Base-by-base conservation (phyloP, 2,113 vertebrate genomes). In the Cepphus grylle region DNA sequence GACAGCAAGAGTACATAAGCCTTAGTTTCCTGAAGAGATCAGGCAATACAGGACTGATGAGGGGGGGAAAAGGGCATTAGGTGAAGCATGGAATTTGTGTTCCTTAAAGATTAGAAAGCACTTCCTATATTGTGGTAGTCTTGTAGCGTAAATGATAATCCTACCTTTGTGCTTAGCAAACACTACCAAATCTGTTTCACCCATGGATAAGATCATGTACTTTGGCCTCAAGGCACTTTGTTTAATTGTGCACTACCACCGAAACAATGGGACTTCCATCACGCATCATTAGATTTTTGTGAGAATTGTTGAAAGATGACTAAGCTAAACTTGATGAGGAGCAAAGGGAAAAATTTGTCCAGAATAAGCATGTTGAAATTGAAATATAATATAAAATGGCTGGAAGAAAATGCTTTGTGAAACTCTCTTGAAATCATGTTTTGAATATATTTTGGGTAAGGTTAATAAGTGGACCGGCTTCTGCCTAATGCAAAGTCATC, bases 91-190 rank as follows among this genome's bases (percentile, higher is more conserved):
- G 61, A n/a, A 52, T 8, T 21, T 18, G 14, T 76, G 61, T 67
- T 77, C 73, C 50, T 82, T 87, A 50, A 70, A 43, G 36, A 55
- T 65, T 34, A 69, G 59, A 58, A 71, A 65, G 32, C 21, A 12
- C 47, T 42, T 40, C 14, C 6, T 32, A 12, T 86, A 65, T 79
- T 50, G 72, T 85, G 82, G 13, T 82, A n/a, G 45, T 53, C 14
- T 17, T 52, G 12, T 4, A 9, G 19, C 45, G 69, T 59, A 76
- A 90, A 42, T 56, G 13, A 14, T 27, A 63, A 45, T 58, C 34
- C 71, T 66, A 59, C 55, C 71, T 70, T 53, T 69, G 79, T 77
- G 61, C 72, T 90, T 83, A 83, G 69, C 82, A 81, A 43, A 74
- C 7, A 0, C 69, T 55, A 29, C 34, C 58, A 58, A 49, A 45